Conservation (phyloP, 2,888 invertebrate genomes). For the Acronicta psi region DNA sequence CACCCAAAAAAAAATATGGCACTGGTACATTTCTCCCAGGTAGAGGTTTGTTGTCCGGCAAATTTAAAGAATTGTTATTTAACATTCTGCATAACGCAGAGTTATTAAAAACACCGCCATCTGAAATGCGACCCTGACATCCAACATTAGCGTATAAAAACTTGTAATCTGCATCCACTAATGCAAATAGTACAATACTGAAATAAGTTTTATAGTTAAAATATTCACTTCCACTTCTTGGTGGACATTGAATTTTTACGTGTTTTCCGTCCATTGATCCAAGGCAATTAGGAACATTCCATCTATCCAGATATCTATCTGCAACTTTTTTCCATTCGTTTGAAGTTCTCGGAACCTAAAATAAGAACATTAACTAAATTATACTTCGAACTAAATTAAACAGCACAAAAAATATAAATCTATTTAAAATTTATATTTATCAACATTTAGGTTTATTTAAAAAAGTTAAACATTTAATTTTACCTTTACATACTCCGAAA, state of each 20-base stretch:
- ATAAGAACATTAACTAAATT: no score
- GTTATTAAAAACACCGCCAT: conserved; percentile 43
- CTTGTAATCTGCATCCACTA: conserved; percentile 71
- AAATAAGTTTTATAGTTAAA: conserved; percentile 41
- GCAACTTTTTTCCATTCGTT: conserved; percentile 33
- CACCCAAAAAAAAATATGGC: conserved; percentile 2
- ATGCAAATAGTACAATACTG: conserved; percentile 65
- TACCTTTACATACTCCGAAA: conserved; percentile 12
- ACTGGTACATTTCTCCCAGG: conserved; percentile 27
- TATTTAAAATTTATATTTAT: no score
- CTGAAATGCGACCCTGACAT: conserved; percentile 17
- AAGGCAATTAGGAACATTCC: conserved; percentile 37
- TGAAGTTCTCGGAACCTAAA: conserved; percentile 13
- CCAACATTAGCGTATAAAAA: conserved; percentile 51
- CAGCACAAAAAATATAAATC: no score
- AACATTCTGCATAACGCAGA: conserved; percentile 34
- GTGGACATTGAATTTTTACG: conserved; percentile 36
- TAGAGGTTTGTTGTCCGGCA: conserved; percentile 36
- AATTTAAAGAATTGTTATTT: conserved; percentile 40
- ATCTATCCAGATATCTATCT: conserved; percentile 20
- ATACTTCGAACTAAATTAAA: conserved; percentile 8
- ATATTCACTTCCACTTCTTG: conserved; percentile 37
- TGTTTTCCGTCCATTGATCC: conserved; percentile 50
- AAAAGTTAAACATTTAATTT: no score
- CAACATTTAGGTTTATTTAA: no score